Evolutionary conservation across 2,797 vertebrate genomes (phyloP).

Genomic region (Gallinago nigripennis): DNA sequence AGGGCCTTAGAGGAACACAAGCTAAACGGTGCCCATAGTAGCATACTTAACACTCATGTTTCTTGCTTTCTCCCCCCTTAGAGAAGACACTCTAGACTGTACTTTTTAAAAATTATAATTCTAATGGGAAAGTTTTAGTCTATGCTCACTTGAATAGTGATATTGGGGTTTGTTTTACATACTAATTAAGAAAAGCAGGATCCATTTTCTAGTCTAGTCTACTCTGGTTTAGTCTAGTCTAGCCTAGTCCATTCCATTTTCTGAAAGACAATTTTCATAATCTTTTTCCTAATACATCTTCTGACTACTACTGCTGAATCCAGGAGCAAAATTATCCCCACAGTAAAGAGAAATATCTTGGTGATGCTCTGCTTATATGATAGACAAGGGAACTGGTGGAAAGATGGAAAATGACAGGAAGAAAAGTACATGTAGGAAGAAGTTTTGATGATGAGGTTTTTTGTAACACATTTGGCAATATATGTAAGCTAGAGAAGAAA

Average conservation of each 20-base stretch:
- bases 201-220: not conserved
- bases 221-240: not conserved
- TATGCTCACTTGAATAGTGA: not conserved
- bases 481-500: not conserved
- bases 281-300: not conserved
- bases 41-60: not conserved
- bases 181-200: not conserved
- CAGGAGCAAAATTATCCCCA: not conserved
- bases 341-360: not conserved
- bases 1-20: not conserved
- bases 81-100: not conserved
- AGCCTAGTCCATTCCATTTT: not conserved
- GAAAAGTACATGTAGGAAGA: not conserved
- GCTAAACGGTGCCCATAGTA: not conserved
- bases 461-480: not conserved
- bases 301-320: rapidly evolving
- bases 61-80: rapidly evolving
- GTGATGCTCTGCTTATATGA: not conserved
- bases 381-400: not conserved
- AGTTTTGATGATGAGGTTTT: not conserved
- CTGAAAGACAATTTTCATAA: not conserved
- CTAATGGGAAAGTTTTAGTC: not conserved
- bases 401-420: not conserved
- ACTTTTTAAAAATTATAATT: not conserved
- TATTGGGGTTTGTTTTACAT: not conserved